phyloP scores from a whole-genome alignment of 2,797 vertebrate species.

The Apogon hyalosoma region DNA sequence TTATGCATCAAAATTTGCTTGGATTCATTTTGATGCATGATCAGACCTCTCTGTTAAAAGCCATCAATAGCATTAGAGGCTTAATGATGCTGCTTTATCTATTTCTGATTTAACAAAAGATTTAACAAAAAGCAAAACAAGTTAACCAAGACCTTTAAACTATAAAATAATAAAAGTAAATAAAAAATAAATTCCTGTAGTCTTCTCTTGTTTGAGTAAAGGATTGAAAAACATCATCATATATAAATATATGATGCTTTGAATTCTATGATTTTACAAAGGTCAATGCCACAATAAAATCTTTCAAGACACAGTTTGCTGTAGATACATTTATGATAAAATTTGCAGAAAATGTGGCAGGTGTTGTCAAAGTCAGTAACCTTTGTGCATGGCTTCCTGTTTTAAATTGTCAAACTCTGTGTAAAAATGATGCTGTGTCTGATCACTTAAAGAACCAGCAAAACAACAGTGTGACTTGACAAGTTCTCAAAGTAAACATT shows the following conservation, averaged over 20 bases:
- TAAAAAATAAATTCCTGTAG: background rate
- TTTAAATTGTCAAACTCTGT: slow-evolving; percentile 18
- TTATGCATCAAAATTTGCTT: background rate
- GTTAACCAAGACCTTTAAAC: slow-evolving; percentile 16
- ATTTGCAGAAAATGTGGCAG: slow-evolving; percentile 7
- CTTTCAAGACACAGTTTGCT: background rate
- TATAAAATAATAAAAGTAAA: background rate
- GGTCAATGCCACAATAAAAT: slow-evolving; percentile 6
- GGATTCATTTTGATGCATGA: background rate
- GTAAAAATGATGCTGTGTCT: background rate
- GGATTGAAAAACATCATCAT: background rate
- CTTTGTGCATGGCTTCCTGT: slow-evolving; percentile 27
- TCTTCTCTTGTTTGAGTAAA: slow-evolving; percentile 1
- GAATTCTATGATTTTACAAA: background rate
- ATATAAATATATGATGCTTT: slow-evolving; percentile 6
- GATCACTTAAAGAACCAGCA: slow-evolving; percentile 16
- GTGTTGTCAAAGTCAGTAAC: background rate
- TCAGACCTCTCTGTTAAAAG: background rate
- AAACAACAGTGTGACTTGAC: background rate
- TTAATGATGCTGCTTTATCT: slow-evolving; percentile 41
- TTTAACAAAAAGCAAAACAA: slow-evolving; percentile 4
- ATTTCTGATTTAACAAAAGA: slow-evolving; percentile 12
- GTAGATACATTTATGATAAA: slow-evolving; percentile 18
- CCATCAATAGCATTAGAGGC: slow-evolving; percentile 6
- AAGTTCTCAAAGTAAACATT: slow-evolving; percentile 37